Evolutionary conservation across 1,140 invertebrate species (phyloP).

Genomic region (Coptotermes formosanus): DNA sequence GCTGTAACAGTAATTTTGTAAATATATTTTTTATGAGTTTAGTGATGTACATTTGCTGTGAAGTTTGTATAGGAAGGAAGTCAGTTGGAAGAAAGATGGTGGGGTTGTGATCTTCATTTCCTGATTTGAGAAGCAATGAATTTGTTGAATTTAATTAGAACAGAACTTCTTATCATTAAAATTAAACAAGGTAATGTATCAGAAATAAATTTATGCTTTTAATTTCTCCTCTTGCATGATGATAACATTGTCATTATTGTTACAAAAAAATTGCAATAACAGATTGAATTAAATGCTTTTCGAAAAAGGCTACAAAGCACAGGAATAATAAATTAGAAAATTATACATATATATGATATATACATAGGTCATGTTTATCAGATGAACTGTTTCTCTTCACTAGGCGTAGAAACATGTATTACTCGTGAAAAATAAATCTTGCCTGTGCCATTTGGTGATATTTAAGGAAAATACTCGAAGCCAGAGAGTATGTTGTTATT

Average conservation of each 20-base stretch:
- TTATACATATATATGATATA: slow-evolving; percentile 20
- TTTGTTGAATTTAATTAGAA: background rate
- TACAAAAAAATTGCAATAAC: slow-evolving; percentile 24
- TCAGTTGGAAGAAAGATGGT: background rate
- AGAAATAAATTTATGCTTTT: background rate
- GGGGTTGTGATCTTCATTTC: slow-evolving; percentile 2
- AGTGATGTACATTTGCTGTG: slow-evolving; percentile 6
- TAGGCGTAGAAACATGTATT: slow-evolving; percentile 6
- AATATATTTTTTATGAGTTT: slow-evolving; percentile 5
- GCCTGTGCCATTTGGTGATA: slow-evolving; percentile 5
- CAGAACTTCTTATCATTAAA: background rate
- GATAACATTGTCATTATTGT: background rate
- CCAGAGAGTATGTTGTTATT: background rate
- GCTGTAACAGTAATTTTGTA: slow-evolving; percentile 1
- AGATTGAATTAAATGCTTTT: slow-evolving; percentile 22
- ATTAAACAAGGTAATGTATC: background rate
- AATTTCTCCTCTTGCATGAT: background rate
- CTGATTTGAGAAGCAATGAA: background rate
- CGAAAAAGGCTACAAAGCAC: background rate
- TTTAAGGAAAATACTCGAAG: background rate
- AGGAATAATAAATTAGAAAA: slow-evolving; percentile 24
- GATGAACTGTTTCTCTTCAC: slow-evolving; percentile 23
- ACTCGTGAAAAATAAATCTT: background rate
- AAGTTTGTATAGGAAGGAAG: background rate
- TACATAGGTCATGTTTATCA: slow-evolving; percentile 25